Evolutionary conservation across 1,140 invertebrate species (phyloP), one percentile per base, ranked within the genome.

Genomic region (Belonocnema kinseyi): DNA sequence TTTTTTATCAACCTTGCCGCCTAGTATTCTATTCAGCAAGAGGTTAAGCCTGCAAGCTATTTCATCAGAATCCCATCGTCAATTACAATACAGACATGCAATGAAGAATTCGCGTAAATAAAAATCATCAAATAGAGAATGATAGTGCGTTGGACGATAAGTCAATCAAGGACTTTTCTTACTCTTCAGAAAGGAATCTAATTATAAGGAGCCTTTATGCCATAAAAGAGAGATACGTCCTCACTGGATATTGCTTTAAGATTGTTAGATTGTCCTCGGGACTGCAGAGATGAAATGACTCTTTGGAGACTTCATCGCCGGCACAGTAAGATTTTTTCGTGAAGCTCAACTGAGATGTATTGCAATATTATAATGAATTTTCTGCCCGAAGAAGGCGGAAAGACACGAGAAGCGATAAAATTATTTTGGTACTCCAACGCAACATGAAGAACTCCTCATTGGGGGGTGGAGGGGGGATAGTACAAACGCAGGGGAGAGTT

Each of bases 311-410:
- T 66, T 66, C n/a, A 66, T 66, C 21, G 58, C 13, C 58, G 12
- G 26, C 26, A 61, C 26, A 16, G 58, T 61, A 61, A 66, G 26
- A 16, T 66, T 66, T n/a, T 40, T 66, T 66, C 21, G 61, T 14
- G 14, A 66, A 13, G 61, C n/a, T 66, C 8, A 46, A n/a, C 33
- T 33, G 52, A 73, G 56, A 70, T 77, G 79, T 83, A 83, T 84
- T 82, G 75, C 78, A 85, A 86, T 82, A 85, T 84, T 82, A 77
- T 88, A 87, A 88, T 85, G 86, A 87, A 88, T 87, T 84, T 87
- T 85, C 85, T 82, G 77, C 58, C 53, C 56, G 46, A 50, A 54
- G 33, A 14, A 77, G 46, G 72, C 77, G 73, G 72, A 77, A 71
- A 78, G 76, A 80, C 53, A 70, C 16, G 19, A 40, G 70, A 72